These are phyloP conservation scores for Pomatostomus ruficeps DNA, from an alignment of 2,113 vertebrate species.

Conservation along the genomic window DNA sequence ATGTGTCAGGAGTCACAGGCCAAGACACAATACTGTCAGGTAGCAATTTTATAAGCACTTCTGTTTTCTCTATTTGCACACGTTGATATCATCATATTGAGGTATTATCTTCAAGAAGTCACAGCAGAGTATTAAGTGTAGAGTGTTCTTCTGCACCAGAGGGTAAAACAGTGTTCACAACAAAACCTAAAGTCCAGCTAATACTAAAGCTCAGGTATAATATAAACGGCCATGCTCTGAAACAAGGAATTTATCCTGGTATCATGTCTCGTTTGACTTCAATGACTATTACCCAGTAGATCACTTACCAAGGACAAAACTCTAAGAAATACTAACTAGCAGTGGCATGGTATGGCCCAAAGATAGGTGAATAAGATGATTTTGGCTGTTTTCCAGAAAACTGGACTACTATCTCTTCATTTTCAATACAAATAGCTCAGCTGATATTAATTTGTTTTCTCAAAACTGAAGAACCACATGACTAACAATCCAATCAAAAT, in stretches of 20 bases:
- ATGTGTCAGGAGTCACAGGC: constrained; percentile 27
- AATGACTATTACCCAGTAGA: background rate
- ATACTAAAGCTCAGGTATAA: background rate
- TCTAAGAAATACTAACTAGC: background rate
- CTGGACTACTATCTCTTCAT: background rate
- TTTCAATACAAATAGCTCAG: background rate
- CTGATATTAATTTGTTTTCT: background rate
- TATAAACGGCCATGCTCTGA: background rate
- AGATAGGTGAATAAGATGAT: background rate
- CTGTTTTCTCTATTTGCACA: constrained; percentile 8
- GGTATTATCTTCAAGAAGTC: background rate
- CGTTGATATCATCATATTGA: background rate
- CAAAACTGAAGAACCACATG: background rate
- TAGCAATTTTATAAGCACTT: constrained; percentile 14
- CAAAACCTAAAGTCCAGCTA: background rate
- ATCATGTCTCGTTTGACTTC: background rate
- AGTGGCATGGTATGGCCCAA: background rate
- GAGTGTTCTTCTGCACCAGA: background rate
- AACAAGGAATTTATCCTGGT: background rate
- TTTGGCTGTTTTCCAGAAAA: background rate
- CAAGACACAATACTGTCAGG: constrained; percentile 25
- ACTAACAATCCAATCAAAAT: background rate
- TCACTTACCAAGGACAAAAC: constrained; percentile 9
- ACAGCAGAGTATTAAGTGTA: background rate
- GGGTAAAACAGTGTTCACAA: background rate